Base-by-base conservation (phyloP, 2,797 vertebrate species). In the Uromys caudimaculatus region DNA sequence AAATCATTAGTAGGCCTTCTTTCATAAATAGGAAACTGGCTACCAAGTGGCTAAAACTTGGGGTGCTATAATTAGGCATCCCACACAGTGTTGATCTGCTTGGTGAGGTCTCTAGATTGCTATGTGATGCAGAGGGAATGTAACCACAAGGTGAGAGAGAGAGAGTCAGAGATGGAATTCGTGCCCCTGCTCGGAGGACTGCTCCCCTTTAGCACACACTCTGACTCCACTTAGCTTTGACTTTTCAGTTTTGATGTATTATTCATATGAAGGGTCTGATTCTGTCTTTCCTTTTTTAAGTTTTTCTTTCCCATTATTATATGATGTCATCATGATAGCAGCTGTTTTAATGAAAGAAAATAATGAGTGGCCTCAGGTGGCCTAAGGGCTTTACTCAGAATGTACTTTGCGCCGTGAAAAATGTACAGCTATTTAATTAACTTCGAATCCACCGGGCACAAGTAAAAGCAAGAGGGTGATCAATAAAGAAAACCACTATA, bases 1-100 rank as follows among this genome's bases (percentile, higher is more conserved):
- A 67, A 81, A 60, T 62, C 79, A 90, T 91, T 96, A 86, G 62
- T 88, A 93, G 92, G 35, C 54, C 78, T 88, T 89, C 41, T 78
- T 69, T 88, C 54, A 84, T 92, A 94, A 95, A 96, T 82, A 41
- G 90, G 95, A 97, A 96, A 96, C 35, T 17, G 11, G 67, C 91
- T 93, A 54, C 86, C 76, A 50, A 90, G 89, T 89, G 79, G 71
- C 41, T 86, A 95, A 97, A 96, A 54, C 60, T 56, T 54, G 9
- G 16, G 89, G 96, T 56, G 83, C 95, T 76, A 10, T 97, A 98
- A 98, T 98, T 97, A 98, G 62, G 11, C 90, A 82, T 35, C 82
- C 97, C 97, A 91, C 60, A 73, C 67, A 79, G 6, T 24, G 50
- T 94, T 87, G n/a, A 82, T 10, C 19, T 94, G 79, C 56, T 87